Conservation (phyloP, 2,888 invertebrate genomes). For the Sminthurinus aureus region DNA sequence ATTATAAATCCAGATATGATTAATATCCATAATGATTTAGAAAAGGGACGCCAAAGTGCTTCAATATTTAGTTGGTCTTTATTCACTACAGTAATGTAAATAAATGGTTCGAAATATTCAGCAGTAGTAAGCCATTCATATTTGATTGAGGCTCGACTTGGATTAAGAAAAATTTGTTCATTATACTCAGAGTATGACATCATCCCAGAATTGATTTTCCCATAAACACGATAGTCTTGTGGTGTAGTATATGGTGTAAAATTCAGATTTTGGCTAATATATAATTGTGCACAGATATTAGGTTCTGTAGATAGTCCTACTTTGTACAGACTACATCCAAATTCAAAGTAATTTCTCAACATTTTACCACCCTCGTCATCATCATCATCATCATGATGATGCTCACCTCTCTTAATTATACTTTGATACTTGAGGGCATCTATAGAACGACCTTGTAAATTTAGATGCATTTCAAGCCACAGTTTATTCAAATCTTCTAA, state of each 20-base stretch:
- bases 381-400: background rate
- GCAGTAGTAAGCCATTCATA: conserved; percentile 32
- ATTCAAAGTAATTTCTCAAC: no score
- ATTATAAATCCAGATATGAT: conserved; percentile 12
- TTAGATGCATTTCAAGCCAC: conserved; percentile 14
- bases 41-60: conserved; percentile 23
- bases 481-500: background rate
- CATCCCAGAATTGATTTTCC: conserved; percentile 26
- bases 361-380: background rate
- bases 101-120: conserved; percentile 33
- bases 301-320: conserved; percentile 17
- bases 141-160: background rate
- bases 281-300: conserved; percentile 29
- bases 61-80: conserved; percentile 23
- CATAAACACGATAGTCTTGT: conserved; percentile 22
- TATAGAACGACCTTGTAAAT: background rate
- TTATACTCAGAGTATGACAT: conserved; percentile 33
- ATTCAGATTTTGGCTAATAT: conserved; percentile 13
- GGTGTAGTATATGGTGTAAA: conserved; percentile 23
- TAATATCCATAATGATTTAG: background rate
- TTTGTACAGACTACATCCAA: conserved; percentile 30
- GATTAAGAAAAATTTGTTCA: conserved; percentile 11
- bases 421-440: background rate
- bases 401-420: background rate
- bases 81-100: conserved; percentile 32